Evolutionary conservation across 2,888 invertebrate genomes (phyloP), one percentile per base, ranked within the genome.

Genomic region (Exephanes ischioxanthus): DNA sequence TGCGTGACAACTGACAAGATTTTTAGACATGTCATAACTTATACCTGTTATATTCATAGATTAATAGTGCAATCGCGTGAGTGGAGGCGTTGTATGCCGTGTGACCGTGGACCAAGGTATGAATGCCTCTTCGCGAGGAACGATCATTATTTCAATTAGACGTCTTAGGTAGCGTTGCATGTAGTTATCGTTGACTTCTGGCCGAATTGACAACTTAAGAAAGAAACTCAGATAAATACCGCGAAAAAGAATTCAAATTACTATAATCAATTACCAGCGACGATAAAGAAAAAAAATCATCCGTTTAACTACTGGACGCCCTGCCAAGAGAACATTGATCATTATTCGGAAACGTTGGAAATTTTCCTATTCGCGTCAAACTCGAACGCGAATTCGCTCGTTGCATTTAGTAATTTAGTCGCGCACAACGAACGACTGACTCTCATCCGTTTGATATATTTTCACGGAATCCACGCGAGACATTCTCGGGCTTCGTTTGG

Each of bases 11-110:
- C 91, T 88, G 91, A 92, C 90, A 92, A 91, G 89, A 92, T 91
- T 92, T 84, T 91, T 90, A 90, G 88, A 90, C 87, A 91, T 89
- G 93, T 93, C 92, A 90, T 89, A 87, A 90, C 90, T 90, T 90
- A 91, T 91, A 92, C 90, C 90, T 92, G 91, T 92, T 92, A 92
- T 91, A 92, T 92, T 90, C 90, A 91, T 92, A 93, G 92, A 91
- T 90, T 91, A 91, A 91, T 92, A 92, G 93, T 93, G 93, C 92
- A 92, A 93, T 92, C 91, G 93, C 90, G 91, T 92, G 91, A 90
- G 90, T 91, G 92, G 61, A 90, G 90, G 89, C 90, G 89, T 90
- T 80, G 70, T 73, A 89, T 90, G 90, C 90, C 90, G 91, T 91
- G 90, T 91, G 91, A 90, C 90, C 91, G 91, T 93, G 93, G 92